Conservation (phyloP, 2,888 invertebrate species). For the Carterocephalus palaemon region DNA sequence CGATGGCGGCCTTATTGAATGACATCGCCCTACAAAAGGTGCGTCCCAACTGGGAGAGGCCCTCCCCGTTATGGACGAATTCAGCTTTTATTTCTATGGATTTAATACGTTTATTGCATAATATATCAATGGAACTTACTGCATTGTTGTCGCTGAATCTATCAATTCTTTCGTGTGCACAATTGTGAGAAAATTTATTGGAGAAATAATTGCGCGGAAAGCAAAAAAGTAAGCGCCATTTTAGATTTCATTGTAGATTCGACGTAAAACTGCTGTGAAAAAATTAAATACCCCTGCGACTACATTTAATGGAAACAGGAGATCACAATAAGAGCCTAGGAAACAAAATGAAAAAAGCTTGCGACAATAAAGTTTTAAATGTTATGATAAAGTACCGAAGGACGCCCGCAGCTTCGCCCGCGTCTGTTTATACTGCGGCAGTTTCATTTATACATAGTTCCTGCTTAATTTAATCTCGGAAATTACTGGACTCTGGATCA, state of each 20-base stretch:
- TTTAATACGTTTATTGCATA: conserved; percentile 1
- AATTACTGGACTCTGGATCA: no score
- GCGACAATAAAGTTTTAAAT: no score
- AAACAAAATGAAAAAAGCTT: no score
- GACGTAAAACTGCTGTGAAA: no score
- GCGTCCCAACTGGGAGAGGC: conserved; percentile 8
- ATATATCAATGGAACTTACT: not conserved
- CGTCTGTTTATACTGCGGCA: no score
- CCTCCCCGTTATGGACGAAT: conserved; percentile 1
- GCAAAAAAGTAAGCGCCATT: conserved; percentile 1
- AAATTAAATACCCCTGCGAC: not conserved
- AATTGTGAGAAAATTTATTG: conserved; percentile 9
- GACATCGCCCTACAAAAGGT: conserved; percentile 6
- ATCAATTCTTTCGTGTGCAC: conserved; percentile 2
- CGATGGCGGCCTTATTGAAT: conserved; percentile 3
- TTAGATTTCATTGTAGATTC: conserved; percentile 2
- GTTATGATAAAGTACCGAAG: no score
- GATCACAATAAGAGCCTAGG: no score
- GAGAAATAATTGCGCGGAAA: conserved; percentile 10
- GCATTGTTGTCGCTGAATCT: not conserved
- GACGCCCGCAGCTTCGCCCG: no score
- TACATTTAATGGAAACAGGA: no score
- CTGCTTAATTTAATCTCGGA: no score
- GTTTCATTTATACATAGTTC: no score
- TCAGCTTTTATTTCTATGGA: not conserved